A percentile compares a stretch with the other conserved stretches of the same genome.
phyloP scores from a whole-genome alignment of 1,140 invertebrate species.

The Pseudachorutes palmiensis region DNA sequence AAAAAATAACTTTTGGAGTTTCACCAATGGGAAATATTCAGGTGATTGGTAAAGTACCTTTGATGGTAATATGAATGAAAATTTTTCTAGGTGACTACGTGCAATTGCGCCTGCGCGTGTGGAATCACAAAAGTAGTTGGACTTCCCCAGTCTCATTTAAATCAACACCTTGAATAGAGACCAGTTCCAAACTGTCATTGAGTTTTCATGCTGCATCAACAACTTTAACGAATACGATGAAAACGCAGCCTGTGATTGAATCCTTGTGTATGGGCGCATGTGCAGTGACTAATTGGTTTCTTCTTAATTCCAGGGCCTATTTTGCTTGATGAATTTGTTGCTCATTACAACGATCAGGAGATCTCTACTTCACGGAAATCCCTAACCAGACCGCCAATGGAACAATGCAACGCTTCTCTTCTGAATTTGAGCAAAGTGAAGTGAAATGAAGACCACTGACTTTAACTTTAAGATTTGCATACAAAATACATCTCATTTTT shows the following conservation, averaged over 20 bases:
- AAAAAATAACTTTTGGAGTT: no score
- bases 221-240: conserved; percentile 82
- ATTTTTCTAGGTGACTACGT: no score
- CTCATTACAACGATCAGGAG: background rate
- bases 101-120: no score
- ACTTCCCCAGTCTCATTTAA: conserved; percentile 80
- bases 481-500: background rate
- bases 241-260: conserved; percentile 89
- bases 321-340: conserved; percentile 85
- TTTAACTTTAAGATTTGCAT: background rate
- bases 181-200: conserved; percentile 91
- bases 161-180: conserved; percentile 93
- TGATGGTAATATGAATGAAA: no score
- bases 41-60: no score
- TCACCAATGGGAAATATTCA: no score
- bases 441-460: background rate
- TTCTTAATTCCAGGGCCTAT: conserved; percentile 68
- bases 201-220: conserved; percentile 79
- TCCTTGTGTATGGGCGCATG: conserved; percentile 13
- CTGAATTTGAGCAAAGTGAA: background rate
- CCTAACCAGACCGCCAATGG: background rate
- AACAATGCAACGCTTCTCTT: background rate
- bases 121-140: no score
- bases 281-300: no score
- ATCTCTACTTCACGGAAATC: background rate